Conservation (phyloP, 2,888 invertebrate genomes). For the Leptopilina myrica region DNA sequence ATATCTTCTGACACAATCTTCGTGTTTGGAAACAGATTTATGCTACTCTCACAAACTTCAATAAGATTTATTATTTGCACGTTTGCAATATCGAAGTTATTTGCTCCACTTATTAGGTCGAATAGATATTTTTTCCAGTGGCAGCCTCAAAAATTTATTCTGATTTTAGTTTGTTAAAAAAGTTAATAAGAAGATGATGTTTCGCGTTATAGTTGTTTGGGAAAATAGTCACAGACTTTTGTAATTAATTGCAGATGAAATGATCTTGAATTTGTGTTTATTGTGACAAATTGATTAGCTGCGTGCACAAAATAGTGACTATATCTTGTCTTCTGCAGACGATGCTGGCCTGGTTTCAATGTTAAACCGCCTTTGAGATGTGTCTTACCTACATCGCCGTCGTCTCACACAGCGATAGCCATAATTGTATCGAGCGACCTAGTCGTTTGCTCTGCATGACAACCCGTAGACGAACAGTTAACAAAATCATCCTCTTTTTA, state of each 20-base stretch:
- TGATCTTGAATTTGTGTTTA: slow-evolving; percentile 24
- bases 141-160: too few relatives aligned
- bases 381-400: slow-evolving; percentile 51
- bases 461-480: slow-evolving; percentile 57
- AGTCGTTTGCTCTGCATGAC: slow-evolving; percentile 62
- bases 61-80: not conserved
- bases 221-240: too few relatives aligned
- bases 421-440: slow-evolving; percentile 63
- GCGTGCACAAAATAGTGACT: slow-evolving; percentile 48
- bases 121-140: too few relatives aligned
- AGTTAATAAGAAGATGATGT: too few relatives aligned
- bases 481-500: slow-evolving; percentile 55
- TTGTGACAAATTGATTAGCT: slow-evolving; percentile 48
- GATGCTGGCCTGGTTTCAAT: slow-evolving; percentile 69
- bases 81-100: too few relatives aligned
- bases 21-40: not conserved
- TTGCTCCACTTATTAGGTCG: too few relatives aligned
- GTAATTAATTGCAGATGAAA: not conserved
- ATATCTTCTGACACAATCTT: slow-evolving; percentile 11
- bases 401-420: slow-evolving; percentile 54
- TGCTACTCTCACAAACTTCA: not conserved
- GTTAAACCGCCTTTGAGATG: slow-evolving; percentile 66
- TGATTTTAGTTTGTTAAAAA: too few relatives aligned
- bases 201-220: too few relatives aligned
- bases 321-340: slow-evolving; percentile 50